Conservation (phyloP, 2,888 invertebrate species). For the Nowickia ferox region DNA sequence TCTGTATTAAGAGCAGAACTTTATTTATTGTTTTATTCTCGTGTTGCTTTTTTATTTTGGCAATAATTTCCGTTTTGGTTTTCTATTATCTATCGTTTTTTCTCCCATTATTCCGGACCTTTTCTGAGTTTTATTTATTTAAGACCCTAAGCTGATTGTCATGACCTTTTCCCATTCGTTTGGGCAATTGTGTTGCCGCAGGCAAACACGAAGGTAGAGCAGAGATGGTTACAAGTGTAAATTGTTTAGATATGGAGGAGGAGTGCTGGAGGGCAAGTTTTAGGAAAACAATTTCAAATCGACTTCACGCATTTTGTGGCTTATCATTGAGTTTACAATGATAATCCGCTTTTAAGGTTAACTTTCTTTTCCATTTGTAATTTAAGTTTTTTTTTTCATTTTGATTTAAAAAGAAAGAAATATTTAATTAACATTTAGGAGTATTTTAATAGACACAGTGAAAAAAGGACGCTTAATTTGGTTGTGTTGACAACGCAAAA, state of each 20-base stretch:
- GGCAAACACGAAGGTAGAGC: constrained; percentile 12
- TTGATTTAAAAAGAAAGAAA: constrained; percentile 18
- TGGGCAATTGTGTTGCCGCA: constrained; percentile 39
- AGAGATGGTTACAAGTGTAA: background rate
- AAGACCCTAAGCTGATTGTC: constrained; percentile 52
- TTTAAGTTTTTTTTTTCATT: constrained; percentile 20
- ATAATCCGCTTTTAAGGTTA: constrained; percentile 68
- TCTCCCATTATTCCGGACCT: constrained; percentile 49
- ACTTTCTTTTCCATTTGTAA: constrained; percentile 63
- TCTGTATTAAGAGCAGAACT: constrained; percentile 43
- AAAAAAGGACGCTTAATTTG: constrained; percentile 31
- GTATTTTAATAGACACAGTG: constrained; percentile 41
- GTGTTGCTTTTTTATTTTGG: constrained; percentile 45
- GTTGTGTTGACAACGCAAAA: constrained; percentile 49
- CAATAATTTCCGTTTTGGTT: constrained; percentile 69
- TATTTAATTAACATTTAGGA: constrained; percentile 68
- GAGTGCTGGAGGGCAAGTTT: constrained; percentile 22
- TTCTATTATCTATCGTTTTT: constrained; percentile 54
- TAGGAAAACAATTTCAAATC: constrained; percentile 64
- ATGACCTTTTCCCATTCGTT: constrained; percentile 61
- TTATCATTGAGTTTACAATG: constrained; percentile 68
- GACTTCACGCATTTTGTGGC: constrained; percentile 68
- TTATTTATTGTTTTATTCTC: constrained; percentile 64
- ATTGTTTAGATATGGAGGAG: background rate
- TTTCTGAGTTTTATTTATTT: constrained; percentile 65